Conservation (phyloP, 1,140 invertebrate genomes). For the Bombus fervidus region DNA sequence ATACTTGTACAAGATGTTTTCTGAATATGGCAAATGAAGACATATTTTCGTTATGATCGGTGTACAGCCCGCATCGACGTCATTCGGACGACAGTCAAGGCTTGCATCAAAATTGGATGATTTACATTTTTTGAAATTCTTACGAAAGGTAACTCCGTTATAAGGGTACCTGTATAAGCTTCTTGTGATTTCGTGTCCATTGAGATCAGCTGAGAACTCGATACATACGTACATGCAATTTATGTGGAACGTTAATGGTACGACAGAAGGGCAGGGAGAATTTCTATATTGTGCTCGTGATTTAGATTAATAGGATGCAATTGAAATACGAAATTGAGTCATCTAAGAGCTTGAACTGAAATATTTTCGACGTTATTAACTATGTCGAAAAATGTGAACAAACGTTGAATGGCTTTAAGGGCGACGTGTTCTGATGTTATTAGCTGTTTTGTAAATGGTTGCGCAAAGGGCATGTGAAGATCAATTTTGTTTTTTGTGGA, state of each 20-base stretch:
- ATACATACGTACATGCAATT: neutral
- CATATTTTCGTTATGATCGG: neutral
- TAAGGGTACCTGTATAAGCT: slow-evolving; percentile 65
- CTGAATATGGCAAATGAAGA: neutral
- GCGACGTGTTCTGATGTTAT: too few relatives aligned
- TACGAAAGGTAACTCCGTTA: slow-evolving; percentile 5
- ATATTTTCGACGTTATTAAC: too few relatives aligned
- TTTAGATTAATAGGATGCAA: too few relatives aligned
- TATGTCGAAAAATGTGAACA: too few relatives aligned
- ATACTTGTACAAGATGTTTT: too few relatives aligned
- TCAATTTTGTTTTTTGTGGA: too few relatives aligned
- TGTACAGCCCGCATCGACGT: slow-evolving; percentile 30
- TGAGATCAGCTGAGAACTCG: neutral
- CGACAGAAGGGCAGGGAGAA: neutral
- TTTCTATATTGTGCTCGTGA: too few relatives aligned
- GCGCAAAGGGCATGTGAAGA: too few relatives aligned
- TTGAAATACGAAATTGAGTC: too few relatives aligned
- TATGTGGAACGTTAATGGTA: neutral
- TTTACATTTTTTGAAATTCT: slow-evolving; percentile 29
- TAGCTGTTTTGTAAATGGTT: too few relatives aligned
- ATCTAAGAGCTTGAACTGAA: too few relatives aligned
- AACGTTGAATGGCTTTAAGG: too few relatives aligned
- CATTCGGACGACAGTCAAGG: neutral
- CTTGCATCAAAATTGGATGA: neutral
- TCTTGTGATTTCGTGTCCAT: neutral